Conservation (phyloP, 92 coral and sea anemone genomes). For the Meandrina meandrites region DNA sequence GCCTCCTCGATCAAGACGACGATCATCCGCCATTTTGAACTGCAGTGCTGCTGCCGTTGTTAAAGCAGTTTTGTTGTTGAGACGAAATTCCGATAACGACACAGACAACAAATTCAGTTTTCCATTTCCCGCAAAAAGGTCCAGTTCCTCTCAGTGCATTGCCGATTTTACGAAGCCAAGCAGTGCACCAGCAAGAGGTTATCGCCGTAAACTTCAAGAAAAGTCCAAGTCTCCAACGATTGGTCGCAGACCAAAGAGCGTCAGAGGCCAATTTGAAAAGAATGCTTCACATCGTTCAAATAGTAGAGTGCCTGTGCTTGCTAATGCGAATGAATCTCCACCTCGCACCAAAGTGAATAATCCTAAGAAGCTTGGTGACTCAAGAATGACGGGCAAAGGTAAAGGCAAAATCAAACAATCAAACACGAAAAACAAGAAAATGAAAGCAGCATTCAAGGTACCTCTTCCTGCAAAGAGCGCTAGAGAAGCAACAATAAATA, state of each 20-base stretch:
- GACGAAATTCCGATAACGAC: constrained; percentile 36
- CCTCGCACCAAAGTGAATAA: not conserved
- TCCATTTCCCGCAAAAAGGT: not conserved
- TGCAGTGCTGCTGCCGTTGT: constrained; percentile 84
- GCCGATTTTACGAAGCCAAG: constrained; percentile 29
- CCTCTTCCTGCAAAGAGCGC: too few relatives aligned
- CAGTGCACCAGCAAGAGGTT: constrained; percentile 44
- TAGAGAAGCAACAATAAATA: not conserved
- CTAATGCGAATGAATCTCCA: not conserved
- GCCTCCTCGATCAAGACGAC: constrained; percentile 74
- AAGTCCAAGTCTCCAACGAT: not conserved
- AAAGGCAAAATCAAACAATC: not conserved
- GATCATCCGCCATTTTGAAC: constrained; percentile 78
- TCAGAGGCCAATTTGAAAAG: not conserved
- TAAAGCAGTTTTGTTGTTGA: constrained; percentile 76
- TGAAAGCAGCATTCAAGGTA: not conserved
- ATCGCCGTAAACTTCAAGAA: not conserved
- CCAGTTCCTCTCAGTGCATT: not conserved
- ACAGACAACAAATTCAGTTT: not conserved
- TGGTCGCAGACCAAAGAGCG: not conserved
- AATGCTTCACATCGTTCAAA: not conserved
- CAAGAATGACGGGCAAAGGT: not conserved
- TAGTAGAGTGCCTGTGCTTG: not conserved
- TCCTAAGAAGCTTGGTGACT: not conserved
- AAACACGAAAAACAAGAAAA: not conserved